Base-by-base conservation (phyloP, 2,797 vertebrate species). In the Poecilia picta region DNA sequence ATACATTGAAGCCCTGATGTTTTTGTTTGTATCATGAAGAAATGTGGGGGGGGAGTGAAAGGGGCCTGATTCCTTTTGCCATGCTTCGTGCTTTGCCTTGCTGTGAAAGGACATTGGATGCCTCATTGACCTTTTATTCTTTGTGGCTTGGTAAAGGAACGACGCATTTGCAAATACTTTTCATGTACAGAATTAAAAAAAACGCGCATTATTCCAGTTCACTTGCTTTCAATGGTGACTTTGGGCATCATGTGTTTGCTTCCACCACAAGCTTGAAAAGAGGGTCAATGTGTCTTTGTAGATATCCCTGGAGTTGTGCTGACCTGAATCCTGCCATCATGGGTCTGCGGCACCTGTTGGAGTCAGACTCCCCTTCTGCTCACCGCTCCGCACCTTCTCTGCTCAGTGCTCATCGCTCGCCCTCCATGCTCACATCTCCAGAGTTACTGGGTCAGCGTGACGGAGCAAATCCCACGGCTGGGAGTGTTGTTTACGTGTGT, bases 251-350 rank as follows among this genome's bases (percentile, higher is more conserved):
- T 92, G 91, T 93, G 91, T 91, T 92, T 20, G 88, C 93, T 90
- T 91, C 87, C 84, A 81, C 86, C 82, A 71, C 23, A 8, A 84
- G 89, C 77, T 77, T 92, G 89, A 87, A 91, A 92, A 93, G 64
- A 89, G 88, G 94, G 92, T 93, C 87, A 91, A 81, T 87, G 88
- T 94, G 91, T 92, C 90, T 87, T 84, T 62, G 87, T 71, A 74
- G 80, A 73, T 90, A 81, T 91, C 92, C 89, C 72, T 5, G 62
- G 86, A 87, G 90, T 86, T 91, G 86, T 36, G 88, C 81, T 95
- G 94, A 95, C 95, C 95, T 95, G 93, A 88, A 94, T 94, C 85
- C 76, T 83, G 84, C 36, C 49, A 85, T 78, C 85, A 76, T 73
- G 73, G 82, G 82, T 91, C 89, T 89, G 81, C 78, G 82, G 85